Evolutionary conservation across 2,888 invertebrate species (phyloP).

Genomic region (Caenorhabditis parvicauda): DNA sequence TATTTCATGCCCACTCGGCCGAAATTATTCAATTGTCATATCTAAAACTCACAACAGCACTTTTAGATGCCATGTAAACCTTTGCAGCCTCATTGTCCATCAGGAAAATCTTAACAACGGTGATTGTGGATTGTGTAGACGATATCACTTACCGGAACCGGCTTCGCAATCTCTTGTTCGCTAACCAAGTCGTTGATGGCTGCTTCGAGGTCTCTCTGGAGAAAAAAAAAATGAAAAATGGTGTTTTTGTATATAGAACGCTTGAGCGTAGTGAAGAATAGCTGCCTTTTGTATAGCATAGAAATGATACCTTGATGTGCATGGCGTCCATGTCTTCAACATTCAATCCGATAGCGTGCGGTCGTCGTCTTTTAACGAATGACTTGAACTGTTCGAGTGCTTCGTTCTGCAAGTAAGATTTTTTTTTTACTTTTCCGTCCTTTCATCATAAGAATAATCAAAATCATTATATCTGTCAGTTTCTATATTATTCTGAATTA

Average conservation of each 20-base stretch:
- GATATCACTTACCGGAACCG: slow-evolving; percentile 69
- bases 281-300: too few relatives aligned
- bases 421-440: slow-evolving; percentile 4
- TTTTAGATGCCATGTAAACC: slow-evolving; percentile 83
- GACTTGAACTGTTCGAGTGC: slow-evolving; percentile 48
- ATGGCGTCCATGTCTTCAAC: slow-evolving; percentile 72
- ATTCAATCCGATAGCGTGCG: slow-evolving; percentile 86
- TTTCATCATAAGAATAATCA: neutral
- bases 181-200: slow-evolving; percentile 42
- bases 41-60: slow-evolving; percentile 15
- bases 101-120: slow-evolving; percentile 74
- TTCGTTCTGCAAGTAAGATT: slow-evolving; percentile 25
- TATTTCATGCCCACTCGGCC: too few relatives aligned
- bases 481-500: neutral
- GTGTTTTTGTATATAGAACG: slow-evolving; percentile 2
- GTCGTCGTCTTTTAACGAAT: slow-evolving; percentile 84
- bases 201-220: slow-evolving; percentile 67
- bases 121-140: neutral
- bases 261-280: too few relatives aligned
- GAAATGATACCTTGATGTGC: slow-evolving; percentile 26
- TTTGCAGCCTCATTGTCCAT: slow-evolving; percentile 89
- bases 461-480: neutral
- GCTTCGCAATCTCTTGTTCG: slow-evolving; percentile 79
- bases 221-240: neutral
- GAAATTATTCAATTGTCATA: neutral